Evolutionary conservation across 1,140 invertebrate genomes (phyloP).

Genomic region (Aphelinus atriplicis): DNA sequence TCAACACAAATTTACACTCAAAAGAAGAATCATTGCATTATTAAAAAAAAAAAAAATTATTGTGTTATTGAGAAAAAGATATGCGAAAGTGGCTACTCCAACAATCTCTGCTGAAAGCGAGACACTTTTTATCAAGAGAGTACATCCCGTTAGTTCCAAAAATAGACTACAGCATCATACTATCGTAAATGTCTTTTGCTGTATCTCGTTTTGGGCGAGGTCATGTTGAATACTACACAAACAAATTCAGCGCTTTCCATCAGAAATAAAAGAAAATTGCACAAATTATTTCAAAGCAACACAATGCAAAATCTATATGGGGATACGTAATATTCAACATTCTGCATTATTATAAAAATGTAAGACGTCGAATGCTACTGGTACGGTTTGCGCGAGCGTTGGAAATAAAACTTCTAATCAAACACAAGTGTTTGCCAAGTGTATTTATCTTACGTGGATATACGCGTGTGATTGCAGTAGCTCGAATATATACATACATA

Average conservation of each 20-base stretch:
- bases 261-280: too few species aligned
- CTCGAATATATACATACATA: background rate
- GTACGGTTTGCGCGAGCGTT: background rate
- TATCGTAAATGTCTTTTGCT: conserved; percentile 13
- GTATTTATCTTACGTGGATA: conserved; percentile 22
- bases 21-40: too few species aligned
- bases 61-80: too few species aligned
- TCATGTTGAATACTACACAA: too few species aligned
- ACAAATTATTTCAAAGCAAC: too few species aligned
- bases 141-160: conserved; percentile 25
- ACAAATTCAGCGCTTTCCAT: too few species aligned
- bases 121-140: conserved; percentile 17
- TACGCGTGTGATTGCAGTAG: background rate
- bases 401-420: conserved; percentile 28
- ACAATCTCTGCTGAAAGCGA: background rate
- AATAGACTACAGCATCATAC: conserved; percentile 1
- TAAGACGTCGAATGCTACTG: conserved; percentile 11
- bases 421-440: conserved; percentile 32
- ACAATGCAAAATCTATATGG: too few species aligned
- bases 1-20: too few species aligned
- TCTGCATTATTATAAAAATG: too few species aligned
- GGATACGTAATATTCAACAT: too few species aligned
- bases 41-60: too few species aligned
- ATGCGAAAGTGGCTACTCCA: too few species aligned
- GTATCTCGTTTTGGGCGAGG: background rate